Evolutionary conservation across 2,113 vertebrate genomes (phyloP), one percentile per base, ranked within the genome.

Genomic region (Columbina picui): DNA sequence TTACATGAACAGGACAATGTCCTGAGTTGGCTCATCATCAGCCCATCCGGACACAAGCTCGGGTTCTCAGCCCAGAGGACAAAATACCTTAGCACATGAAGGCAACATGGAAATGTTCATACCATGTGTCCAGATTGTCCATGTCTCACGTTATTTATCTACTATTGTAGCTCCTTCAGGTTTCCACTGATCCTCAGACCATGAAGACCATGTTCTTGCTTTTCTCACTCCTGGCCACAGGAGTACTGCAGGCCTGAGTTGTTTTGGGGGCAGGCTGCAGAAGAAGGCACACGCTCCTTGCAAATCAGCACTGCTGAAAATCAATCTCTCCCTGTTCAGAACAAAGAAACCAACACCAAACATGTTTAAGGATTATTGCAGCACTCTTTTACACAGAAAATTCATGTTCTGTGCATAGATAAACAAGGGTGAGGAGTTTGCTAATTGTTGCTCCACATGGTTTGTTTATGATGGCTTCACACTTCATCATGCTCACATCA

Each of bases 301-400:
- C 13, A 55, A n/a, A 50, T 0, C 1, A 69, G 12, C 7, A 7
- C 9, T 50, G 2, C 1, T 57, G 59, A 36, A 8, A 25, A 74
- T 32, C 76, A 63, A 0, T 50, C 18, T 22, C 14, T 52, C 17
- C 9, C 20, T 60, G 5, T 41, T 38, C 4, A 1, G 23, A 81
- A 70, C 29, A 56, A 82, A 56, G 29, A 70, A 70, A 70, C 4
- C 5, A 70, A 84, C 63, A 12, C 6, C 15, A 52, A 64, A 56
- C 9, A 63, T 2, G 3, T 82, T 91, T 75, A 52, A 55, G 18
- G 41, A 75, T 34, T 16, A 21, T 26, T 84, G 29, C 29, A 70
- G 5, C 13, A 25, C 43, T 81, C 22, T 65, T 2, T 10, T 57
- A 17, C 25, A 39, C 8, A 38, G n/a, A 80, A 75, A 38, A 92